Evolutionary conservation across 2,797 vertebrate species (phyloP), one percentile per base, ranked within the genome.

Genomic region (Enteromius fasciolatus): DNA sequence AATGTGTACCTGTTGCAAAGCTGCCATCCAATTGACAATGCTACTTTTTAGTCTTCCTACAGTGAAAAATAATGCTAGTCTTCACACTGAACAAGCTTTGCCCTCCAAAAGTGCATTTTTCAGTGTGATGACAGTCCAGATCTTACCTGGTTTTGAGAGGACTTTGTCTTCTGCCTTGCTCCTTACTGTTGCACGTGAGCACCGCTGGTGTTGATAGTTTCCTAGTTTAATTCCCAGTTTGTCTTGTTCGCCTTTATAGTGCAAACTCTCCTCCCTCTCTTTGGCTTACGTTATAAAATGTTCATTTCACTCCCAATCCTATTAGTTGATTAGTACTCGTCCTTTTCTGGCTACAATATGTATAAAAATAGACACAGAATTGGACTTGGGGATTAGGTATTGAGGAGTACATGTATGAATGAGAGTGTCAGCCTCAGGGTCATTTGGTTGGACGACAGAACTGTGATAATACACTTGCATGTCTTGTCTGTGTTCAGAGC

Each of bases 301-400:
- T 28, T 80, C 18, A 68, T 50, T 85, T 78, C 74, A 20, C 64
- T 52, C 10, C 18, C 76, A 84, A 86, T 87, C 85, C 83, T 76
- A 83, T 87, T 87, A 86, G 78, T 82, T 84, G 61, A 84, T 87
- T 81, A 85, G 80, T 41, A 1, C 11, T 20, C 9, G 72, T 84
- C 73, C 82, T 85, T 87, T 86, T 83, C 33, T 64, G 70, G 77
- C 31, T 57, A 80, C 82, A 86, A 66, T 69, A 18, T 25, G 39
- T 52, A 44, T 78, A 77, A 84, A 85, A 84, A 82, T 87, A 84
- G 76, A 31, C 61, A 52, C 8, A 15, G 18, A 67, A 72, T 44
- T 63, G 33, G 46, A 54, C 28, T 78, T 74, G 57, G 17, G 23
- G 74, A 84, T 86, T 78, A 76, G 33, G 33, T 39, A 63, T 72